Percentiles rank a stretch among this genome's conserved stretches.
These are phyloP conservation scores for Euplagia quadripunctaria DNA, from an alignment of 2,888 invertebrate genomes.

Conservation along the genomic window DNA sequence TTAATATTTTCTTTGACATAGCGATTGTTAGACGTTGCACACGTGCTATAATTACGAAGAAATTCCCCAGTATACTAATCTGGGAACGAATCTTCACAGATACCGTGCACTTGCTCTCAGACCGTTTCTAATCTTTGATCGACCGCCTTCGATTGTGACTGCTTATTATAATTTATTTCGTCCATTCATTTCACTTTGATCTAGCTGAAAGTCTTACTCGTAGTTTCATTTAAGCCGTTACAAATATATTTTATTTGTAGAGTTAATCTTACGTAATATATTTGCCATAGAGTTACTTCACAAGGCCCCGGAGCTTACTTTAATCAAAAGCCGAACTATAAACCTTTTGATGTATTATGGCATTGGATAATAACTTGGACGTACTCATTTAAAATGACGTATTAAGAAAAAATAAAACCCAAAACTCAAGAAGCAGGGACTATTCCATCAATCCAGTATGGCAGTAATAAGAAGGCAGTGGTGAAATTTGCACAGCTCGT, in stretches of 20 bases:
- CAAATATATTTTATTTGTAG: conserved; percentile 57
- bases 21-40: conserved; percentile 52
- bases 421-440: background rate
- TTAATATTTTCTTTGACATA: conserved; percentile 55
- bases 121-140: conserved; percentile 66
- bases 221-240: conserved; percentile 59
- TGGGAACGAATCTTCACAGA: conserved; percentile 59
- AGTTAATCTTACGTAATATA: conserved; percentile 56
- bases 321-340: conserved; percentile 32
- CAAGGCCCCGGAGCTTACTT: conserved; percentile 30
- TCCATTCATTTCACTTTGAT: conserved; percentile 60
- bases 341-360: conserved; percentile 27
- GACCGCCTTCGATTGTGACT: conserved; percentile 57
- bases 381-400: conserved; percentile 38
- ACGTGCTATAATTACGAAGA: conserved; percentile 58
- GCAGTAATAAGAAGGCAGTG: conserved; percentile 27
- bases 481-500: conserved; percentile 64
- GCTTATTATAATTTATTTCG: conserved; percentile 59
- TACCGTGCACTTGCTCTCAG: conserved; percentile 55
- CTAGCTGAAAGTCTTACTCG: conserved; percentile 61
- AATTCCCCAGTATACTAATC: conserved; percentile 59
- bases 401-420: conserved; percentile 32
- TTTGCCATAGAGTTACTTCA: conserved; percentile 48
- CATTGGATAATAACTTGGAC: conserved; percentile 21
- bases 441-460: background rate